Evolutionary conservation across 2,797 vertebrate genomes (phyloP).

Genomic region (Girardinus metallicus): DNA sequence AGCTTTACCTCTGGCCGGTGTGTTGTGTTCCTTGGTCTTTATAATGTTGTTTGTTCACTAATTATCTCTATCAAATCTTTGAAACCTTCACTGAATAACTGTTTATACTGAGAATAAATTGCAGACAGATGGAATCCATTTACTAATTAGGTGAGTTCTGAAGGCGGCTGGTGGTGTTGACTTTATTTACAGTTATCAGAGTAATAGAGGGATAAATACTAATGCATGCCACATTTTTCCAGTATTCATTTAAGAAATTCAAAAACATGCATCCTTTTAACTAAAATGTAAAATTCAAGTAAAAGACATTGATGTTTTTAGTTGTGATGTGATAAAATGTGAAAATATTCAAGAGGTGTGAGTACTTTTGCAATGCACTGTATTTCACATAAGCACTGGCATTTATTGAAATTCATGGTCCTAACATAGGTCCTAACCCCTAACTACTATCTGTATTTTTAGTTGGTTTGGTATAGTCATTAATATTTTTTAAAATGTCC

Average conservation of each 20-base stretch:
- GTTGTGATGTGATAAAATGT: background rate
- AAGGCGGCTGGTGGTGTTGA: background rate
- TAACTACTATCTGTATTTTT: slow-evolving; percentile 21
- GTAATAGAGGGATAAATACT: background rate
- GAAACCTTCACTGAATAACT: background rate
- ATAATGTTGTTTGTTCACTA: background rate
- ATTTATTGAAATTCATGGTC: slow-evolving; percentile 30
- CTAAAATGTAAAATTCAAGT: background rate
- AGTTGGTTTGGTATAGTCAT: slow-evolving; percentile 46
- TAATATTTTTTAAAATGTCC: slow-evolving; percentile 54
- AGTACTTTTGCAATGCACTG: background rate
- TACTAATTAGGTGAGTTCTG: background rate
- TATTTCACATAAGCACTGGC: background rate
- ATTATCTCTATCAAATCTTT: background rate
- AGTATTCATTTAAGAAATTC: background rate
- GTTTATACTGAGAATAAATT: background rate
- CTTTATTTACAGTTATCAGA: background rate
- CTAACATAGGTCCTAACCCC: background rate
- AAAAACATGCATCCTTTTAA: background rate
- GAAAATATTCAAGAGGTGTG: background rate
- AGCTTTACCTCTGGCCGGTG: background rate
- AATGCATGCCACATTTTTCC: background rate
- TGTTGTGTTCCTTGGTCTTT: background rate
- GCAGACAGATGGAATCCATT: background rate
- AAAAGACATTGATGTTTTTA: background rate